Conservation (phyloP, 2,888 invertebrate genomes). For the Lagria hirta region DNA sequence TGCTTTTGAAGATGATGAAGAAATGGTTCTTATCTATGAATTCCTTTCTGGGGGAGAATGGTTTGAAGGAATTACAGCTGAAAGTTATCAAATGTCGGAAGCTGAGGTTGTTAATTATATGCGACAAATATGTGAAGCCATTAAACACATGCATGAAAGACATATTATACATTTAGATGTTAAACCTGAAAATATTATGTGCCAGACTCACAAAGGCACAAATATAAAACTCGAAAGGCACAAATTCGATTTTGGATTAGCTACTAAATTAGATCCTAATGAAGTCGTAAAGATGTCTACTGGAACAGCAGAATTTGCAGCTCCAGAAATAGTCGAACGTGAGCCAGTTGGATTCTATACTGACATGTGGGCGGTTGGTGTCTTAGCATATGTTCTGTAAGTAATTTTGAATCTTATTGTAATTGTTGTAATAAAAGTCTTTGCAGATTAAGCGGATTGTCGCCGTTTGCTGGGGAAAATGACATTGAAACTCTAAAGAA, state of each 20-base stretch:
- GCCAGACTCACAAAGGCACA: slow-evolving; percentile 91
- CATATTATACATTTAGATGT: slow-evolving; percentile 97
- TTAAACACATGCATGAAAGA: slow-evolving; percentile 98
- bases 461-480: slow-evolving; percentile 98
- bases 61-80: slow-evolving; percentile 97
- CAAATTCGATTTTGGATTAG: slow-evolving; percentile 99
- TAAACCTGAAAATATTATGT: slow-evolving; percentile 99
- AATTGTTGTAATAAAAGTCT: no score
- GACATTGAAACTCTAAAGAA: slow-evolving; percentile 98
- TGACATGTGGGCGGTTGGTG: slow-evolving; percentile 99
- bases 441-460: slow-evolving; percentile 87
- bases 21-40: slow-evolving; percentile 99
- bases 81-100: slow-evolving; percentile 98
- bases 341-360: slow-evolving; percentile 99
- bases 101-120: slow-evolving; percentile 99
- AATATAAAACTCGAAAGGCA: slow-evolving; percentile 97
- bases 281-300: slow-evolving; percentile 99
- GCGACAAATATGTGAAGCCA: slow-evolving; percentile 96
- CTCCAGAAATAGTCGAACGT: slow-evolving; percentile 97
- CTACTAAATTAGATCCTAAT: slow-evolving; percentile 96
- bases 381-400: slow-evolving; percentile 96
- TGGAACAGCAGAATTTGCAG: slow-evolving; percentile 99
- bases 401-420: slow-evolving; percentile 51
- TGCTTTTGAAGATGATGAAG: slow-evolving; percentile 98
- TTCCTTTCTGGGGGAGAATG: slow-evolving; percentile 98